These are phyloP conservation scores for Timandra comae DNA, from an alignment of 2,888 invertebrate species.

Conservation along the genomic window DNA sequence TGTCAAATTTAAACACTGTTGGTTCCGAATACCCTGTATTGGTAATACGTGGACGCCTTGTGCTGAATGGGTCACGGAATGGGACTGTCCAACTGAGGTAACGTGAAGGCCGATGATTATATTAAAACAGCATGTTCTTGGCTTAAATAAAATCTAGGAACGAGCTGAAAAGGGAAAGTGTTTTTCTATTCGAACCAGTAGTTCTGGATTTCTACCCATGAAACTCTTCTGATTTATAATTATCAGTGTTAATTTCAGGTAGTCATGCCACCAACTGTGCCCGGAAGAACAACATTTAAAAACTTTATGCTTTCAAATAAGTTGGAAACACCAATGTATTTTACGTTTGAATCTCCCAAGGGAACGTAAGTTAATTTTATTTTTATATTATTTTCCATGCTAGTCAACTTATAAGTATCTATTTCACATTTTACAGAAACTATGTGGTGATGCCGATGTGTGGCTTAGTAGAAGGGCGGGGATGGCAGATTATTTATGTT, in stretches of 20 bases:
- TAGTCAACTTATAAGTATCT: too few species aligned
- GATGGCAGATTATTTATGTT: slow-evolving; percentile 67
- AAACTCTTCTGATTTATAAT: too few species aligned
- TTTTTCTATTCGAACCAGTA: too few species aligned
- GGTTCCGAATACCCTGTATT: slow-evolving; percentile 65
- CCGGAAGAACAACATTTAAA: slow-evolving; percentile 51
- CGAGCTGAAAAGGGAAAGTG: too few species aligned
- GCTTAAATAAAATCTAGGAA: too few species aligned
- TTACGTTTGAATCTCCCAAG: slow-evolving; percentile 51
- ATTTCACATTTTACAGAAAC: too few species aligned
- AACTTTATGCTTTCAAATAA: slow-evolving; percentile 66
- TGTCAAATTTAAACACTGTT: slow-evolving; percentile 48
- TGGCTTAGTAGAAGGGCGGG: slow-evolving; percentile 56
- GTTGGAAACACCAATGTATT: slow-evolving; percentile 57
- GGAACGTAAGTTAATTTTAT: slow-evolving; percentile 45
- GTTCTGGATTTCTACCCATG: too few species aligned
- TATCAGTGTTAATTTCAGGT: too few species aligned
- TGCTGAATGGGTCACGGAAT: slow-evolving; percentile 55
- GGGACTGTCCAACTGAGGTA: slow-evolving; percentile 60
- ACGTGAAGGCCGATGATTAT: too few species aligned
- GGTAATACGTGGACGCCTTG: slow-evolving; percentile 64
- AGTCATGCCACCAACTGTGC: slow-evolving; percentile 64
- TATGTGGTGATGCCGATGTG: slow-evolving; percentile 64
- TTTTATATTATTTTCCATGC: too few species aligned
- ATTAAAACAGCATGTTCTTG: too few species aligned